Conservation (phyloP, 2,888 invertebrate species). For the Teleogryllus oceanicus region DNA sequence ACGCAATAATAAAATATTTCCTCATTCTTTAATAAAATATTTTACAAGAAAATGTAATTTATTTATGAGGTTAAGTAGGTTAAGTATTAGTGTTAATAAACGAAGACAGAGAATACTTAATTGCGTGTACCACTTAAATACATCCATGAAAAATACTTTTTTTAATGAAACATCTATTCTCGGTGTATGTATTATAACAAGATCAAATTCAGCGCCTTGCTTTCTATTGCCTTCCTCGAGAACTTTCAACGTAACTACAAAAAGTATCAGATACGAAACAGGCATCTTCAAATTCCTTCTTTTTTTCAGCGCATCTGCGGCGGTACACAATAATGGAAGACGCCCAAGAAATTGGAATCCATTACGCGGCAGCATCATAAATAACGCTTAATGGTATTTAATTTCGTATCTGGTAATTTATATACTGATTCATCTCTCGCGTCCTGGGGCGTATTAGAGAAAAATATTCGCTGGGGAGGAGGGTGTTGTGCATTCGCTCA, state of each 20-base stretch:
- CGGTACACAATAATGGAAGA: constrained; percentile 1
- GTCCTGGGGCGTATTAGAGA: constrained; percentile 12
- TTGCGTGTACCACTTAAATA: too few relatives aligned
- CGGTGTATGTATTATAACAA: too few relatives aligned
- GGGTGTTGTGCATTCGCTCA: constrained; percentile 18
- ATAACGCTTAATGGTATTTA: constrained; percentile 3
- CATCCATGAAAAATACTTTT: too few relatives aligned
- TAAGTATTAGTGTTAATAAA: too few relatives aligned
- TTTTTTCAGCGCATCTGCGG: constrained; percentile 1
- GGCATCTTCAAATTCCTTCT: neutral
- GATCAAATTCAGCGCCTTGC: too few relatives aligned
- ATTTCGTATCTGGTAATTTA: constrained; percentile 18
- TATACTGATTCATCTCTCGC: constrained; percentile 7
- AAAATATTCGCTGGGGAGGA: neutral
- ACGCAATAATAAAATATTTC: too few relatives aligned
- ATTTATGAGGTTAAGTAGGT: too few relatives aligned
- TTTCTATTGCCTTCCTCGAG: too few relatives aligned
- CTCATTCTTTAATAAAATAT: too few relatives aligned
- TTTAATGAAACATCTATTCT: too few relatives aligned
- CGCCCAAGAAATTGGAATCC: constrained; percentile 18
- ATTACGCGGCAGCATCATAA: neutral
- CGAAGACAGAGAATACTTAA: too few relatives aligned
- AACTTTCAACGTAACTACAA: neutral
- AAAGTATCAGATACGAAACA: constrained; percentile 2
- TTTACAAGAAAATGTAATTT: too few relatives aligned